A percentile compares a stretch with the other conserved stretches of the same genome.
Evolutionary conservation across 2,113 vertebrate species (phyloP).

Genomic region (Argyrosomus japonicus): DNA sequence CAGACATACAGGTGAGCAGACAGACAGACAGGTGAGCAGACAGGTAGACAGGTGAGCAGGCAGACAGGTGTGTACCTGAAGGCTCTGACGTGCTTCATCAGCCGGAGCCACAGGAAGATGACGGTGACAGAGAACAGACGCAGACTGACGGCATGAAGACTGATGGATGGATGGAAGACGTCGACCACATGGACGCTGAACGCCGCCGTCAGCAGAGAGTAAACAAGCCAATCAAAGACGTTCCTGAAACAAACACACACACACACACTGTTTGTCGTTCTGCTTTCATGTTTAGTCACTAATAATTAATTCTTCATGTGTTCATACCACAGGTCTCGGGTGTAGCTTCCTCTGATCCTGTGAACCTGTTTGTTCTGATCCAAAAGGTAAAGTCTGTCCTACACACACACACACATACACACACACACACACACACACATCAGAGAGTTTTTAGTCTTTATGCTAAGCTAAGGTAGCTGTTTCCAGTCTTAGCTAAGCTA

Average conservation of each 20-base stretch:
- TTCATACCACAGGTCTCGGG: conserved; percentile 75
- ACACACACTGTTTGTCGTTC: neutral
- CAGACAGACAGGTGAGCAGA: no score
- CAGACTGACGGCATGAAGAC: conserved; percentile 56
- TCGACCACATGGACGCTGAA: conserved; percentile 72
- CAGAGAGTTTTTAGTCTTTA: no score
- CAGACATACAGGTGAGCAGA: neutral
- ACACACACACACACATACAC: neutral
- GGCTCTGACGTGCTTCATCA: conserved; percentile 83
- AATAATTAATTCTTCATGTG: neutral
- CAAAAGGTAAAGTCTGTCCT: conserved; percentile 75
- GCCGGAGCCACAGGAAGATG: conserved; percentile 81
- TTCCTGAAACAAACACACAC: conserved; percentile 67
- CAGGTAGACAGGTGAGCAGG: no score
- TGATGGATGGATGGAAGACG: conserved; percentile 41
- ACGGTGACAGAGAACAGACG: conserved; percentile 77
- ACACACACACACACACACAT: neutral
- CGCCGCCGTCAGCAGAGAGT: conserved; percentile 66
- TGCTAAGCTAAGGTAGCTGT: neutral
- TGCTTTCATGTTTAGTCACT: no score
- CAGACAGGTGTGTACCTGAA: conserved; percentile 72
- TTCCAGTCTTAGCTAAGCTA: neutral
- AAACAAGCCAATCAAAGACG: conserved; percentile 81
- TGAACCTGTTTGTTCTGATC: conserved; percentile 60
- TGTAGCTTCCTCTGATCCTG: conserved; percentile 69